phyloP scores from a whole-genome alignment of 2,113 vertebrate species.

The Oenanthe oenanthe region DNA sequence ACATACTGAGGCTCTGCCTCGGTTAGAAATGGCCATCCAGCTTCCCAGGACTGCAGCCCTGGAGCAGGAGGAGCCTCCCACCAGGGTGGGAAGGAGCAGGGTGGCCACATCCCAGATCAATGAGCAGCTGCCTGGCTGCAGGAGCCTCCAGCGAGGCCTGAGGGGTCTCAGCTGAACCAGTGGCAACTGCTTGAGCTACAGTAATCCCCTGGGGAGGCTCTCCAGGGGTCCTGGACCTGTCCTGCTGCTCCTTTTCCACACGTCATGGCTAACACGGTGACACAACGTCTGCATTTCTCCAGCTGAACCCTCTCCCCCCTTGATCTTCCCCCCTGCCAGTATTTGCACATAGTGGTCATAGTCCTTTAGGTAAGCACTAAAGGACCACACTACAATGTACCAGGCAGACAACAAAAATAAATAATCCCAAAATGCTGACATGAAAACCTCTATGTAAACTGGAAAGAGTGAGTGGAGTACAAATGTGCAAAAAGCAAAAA shows the following conservation, averaged over 20 bases:
- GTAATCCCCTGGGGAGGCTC: background rate
- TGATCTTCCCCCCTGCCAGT: background rate
- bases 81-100: rapidly evolving
- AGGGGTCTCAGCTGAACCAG: background rate
- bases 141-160: background rate
- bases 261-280: background rate
- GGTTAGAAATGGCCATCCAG: background rate
- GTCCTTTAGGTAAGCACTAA: background rate
- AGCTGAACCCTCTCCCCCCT: background rate
- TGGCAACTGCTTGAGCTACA: background rate
- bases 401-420: background rate
- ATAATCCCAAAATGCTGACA: background rate
- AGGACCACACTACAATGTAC: background rate
- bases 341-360: background rate
- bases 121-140: rapidly evolving
- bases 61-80: background rate
- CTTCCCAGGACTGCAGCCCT: background rate
- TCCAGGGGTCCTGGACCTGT: background rate
- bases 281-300: rapidly evolving
- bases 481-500: background rate
- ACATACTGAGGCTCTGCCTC: background rate
- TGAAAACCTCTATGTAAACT: background rate
- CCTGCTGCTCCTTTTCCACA: background rate
- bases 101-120: background rate
- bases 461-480: background rate